Evolutionary conservation across 2,797 vertebrate species (phyloP).

Genomic region (Hippocampus kuda): DNA sequence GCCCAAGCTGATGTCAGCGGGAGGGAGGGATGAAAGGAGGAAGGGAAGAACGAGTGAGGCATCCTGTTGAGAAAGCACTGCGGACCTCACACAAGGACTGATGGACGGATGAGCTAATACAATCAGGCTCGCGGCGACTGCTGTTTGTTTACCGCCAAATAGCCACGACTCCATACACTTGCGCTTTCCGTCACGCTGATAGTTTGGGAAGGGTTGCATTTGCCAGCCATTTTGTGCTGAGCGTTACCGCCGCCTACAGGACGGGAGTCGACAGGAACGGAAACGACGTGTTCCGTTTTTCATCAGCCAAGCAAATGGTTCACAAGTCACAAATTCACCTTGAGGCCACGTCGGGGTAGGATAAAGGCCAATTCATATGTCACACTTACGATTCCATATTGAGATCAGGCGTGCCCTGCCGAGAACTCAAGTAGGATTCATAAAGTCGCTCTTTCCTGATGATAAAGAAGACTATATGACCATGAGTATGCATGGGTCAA

Average conservation of each 20-base stretch:
- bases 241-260: not conserved
- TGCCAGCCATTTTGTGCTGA: not conserved
- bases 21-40: constrained; percentile 14
- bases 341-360: no score
- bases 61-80: constrained; percentile 37
- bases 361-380: no score
- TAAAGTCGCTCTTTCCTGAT: not conserved
- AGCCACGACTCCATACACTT: not conserved
- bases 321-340: no score
- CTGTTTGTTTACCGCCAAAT: constrained; percentile 1
- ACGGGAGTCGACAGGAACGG: not conserved
- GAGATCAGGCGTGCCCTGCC: no score
- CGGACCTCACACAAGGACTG: constrained; percentile 19
- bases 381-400: not conserved
- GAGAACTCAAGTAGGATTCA: not conserved
- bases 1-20: constrained; percentile 53
- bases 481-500: no score
- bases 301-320: no score
- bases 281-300: not conserved
- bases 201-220: not conserved
- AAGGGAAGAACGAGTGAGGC: constrained; percentile 33
- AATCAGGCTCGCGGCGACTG: not conserved
- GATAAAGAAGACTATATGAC: not conserved
- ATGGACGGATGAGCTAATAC: constrained; percentile 3
- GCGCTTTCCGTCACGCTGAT: not conserved